Evolutionary conservation across 2,888 invertebrate species (phyloP).

Genomic region (Sarcophaga caerulescens): DNA sequence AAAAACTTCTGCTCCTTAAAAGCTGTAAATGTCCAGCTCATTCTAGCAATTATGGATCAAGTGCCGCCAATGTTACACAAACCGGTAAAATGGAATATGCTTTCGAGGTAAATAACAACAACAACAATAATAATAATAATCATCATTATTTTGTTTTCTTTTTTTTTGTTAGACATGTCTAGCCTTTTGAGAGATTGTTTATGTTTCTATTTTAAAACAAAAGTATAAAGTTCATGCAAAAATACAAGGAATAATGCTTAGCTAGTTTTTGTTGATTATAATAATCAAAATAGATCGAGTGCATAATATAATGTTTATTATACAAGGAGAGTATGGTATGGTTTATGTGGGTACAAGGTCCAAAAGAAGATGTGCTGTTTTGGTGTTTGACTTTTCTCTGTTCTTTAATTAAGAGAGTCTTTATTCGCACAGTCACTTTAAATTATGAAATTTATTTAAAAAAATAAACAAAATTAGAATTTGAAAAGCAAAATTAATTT

Average conservation of each 20-base stretch:
- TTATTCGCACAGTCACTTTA: neutral
- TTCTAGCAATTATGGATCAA: conserved; percentile 82
- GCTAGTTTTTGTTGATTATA: neutral
- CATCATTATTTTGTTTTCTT: neutral
- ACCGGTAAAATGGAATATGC: conserved; percentile 87
- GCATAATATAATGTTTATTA: neutral
- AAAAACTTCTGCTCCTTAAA: neutral
- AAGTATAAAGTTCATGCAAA: conserved; percentile 6
- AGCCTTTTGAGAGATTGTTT: neutral
- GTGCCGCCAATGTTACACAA: conserved; percentile 76
- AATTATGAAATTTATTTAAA: neutral
- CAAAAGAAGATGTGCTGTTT: neutral
- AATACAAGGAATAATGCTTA: neutral
- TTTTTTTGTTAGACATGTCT: conserved; percentile 4
- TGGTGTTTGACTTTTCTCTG: neutral
- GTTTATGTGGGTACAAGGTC: conserved; percentile 7
- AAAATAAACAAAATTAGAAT: no score
- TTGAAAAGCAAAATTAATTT: no score
- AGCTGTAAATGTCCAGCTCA: conserved; percentile 91
- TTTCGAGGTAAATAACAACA: conserved; percentile 85
- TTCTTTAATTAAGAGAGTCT: neutral
- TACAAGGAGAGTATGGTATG: neutral
- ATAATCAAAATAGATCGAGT: neutral
- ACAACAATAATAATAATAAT: no score
- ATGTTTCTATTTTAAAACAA: neutral